Evolutionary conservation across 2,797 vertebrate species (phyloP).

Genomic region (Triplophysa bombifrons): DNA sequence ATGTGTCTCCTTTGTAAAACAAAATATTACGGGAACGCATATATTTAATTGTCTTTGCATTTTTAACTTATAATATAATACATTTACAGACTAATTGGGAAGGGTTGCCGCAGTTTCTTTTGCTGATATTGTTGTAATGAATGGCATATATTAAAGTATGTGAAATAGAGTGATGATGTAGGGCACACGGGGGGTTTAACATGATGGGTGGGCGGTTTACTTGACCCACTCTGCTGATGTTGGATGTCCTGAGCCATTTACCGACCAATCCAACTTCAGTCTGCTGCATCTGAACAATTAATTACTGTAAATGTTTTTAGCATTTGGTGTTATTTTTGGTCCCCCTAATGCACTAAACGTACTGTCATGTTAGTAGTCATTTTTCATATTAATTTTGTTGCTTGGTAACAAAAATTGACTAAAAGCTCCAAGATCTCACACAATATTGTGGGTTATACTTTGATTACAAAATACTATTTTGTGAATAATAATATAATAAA

Average conservation of each 20-base stretch:
- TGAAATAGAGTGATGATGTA: constrained; percentile 33
- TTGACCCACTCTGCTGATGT: constrained; percentile 35
- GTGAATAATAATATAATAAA: no score
- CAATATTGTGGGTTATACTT: no score
- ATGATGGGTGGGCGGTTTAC: constrained; percentile 6
- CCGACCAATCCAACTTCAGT: neutral
- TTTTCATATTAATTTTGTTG: neutral
- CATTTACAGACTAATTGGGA: neutral
- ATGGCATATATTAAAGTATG: constrained; percentile 26
- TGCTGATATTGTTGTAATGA: constrained; percentile 26
- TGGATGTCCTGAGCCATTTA: constrained; percentile 22
- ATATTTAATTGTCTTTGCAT: neutral
- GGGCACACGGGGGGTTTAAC: constrained; percentile 26
- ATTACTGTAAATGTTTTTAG: no score
- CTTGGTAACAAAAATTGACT: neutral
- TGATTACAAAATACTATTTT: no score
- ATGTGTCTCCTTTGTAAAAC: no score
- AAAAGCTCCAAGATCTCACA: neutral
- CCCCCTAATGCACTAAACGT: neutral
- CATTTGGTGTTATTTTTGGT: neutral
- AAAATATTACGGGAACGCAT: no score
- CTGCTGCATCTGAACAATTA: neutral
- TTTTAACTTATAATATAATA: neutral
- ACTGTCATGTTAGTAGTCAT: neutral
- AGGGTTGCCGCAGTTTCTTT: neutral